Evolutionary conservation across 2,888 invertebrate genomes (phyloP), one percentile per base, ranked within the genome.

Genomic region (Pseudococcus jackbeardsleyi): DNA sequence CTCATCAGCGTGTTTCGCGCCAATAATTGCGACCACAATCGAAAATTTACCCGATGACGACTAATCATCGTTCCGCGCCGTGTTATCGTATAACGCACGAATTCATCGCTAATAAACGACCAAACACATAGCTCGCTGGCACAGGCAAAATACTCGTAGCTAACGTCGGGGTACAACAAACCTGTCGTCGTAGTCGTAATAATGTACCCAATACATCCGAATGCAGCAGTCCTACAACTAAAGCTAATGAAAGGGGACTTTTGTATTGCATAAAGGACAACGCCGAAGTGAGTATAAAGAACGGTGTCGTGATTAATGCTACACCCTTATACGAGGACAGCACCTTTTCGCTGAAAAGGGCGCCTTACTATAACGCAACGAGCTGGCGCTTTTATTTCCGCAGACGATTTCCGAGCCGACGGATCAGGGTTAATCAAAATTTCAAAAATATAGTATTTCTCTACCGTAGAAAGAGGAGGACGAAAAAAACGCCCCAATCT

Each of bases 61-160:
- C 79, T 42, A 82, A 82, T 82, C 79, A 82, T 82, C 42, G 79
- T n/a, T 19, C n/a, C 15, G 77, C 39, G 22, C 64, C 19, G 17
- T 82, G 79, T 82, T 82, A 82, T 82, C 79, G 79, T 46, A 82
- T 82, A 82, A 82, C 79, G 79, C 79, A 82, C 79, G 79, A 82
- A 82, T 82, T 82, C 79, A 82, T 46, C 46, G 79, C 79, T 46
- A 82, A 82, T 82, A 82, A 82, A 82, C 46, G 79, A 82, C 46
- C 33, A 82, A 82, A 82, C 79, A 33, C 77, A 46, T 11, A 72
- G 72, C 72, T 19, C 79, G 19, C 15, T 64, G 12, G 64, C 64
- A 22, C 42, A 46, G n/a, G 79, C 79, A 46, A 82, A 46, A 77
- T 64, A 19, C 22, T 64, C 59, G 7, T 19, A 59, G 3, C 64